Conservation (phyloP, 2,113 vertebrate genomes). For the Caretta caretta region DNA sequence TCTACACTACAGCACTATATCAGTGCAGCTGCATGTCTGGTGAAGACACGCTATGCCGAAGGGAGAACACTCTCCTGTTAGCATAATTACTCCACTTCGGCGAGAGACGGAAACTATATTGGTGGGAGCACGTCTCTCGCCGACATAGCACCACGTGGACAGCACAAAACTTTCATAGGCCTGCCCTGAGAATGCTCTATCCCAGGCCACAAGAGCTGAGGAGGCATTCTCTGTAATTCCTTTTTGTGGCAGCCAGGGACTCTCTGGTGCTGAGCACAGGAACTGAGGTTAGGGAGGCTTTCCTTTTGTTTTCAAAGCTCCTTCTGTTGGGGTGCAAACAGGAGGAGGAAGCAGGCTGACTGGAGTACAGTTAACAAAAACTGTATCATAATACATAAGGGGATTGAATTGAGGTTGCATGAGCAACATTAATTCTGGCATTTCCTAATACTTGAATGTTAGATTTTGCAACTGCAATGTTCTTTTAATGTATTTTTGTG, state of each 20-base stretch:
- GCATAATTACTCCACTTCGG: too few species aligned
- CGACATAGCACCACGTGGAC: too few species aligned
- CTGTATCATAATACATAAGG: not conserved
- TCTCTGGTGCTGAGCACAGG: not conserved
- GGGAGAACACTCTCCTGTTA: too few species aligned
- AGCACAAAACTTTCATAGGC: too few species aligned
- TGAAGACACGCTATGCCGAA: too few species aligned
- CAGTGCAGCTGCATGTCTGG: too few species aligned
- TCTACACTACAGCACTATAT: too few species aligned
- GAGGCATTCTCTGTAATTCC: conserved; percentile 38
- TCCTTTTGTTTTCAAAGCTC: not conserved
- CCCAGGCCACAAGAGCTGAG: conserved; percentile 22
- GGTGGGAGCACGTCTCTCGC: too few species aligned
- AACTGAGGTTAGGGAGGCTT: not conserved
- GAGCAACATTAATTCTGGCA: not conserved
- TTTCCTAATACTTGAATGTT: not conserved
- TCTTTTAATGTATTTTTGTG: not conserved
- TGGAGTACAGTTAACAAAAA: not conserved
- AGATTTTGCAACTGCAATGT: not conserved
- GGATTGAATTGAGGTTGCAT: not conserved
- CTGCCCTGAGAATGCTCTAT: not conserved
- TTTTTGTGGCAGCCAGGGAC: conserved; percentile 28
- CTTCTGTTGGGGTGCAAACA: not conserved
- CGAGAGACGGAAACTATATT: not conserved
- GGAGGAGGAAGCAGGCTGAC: conserved; percentile 14